Evolutionary conservation across 2,888 invertebrate species (phyloP).

Genomic region (Polydrusus pterygomalis): DNA sequence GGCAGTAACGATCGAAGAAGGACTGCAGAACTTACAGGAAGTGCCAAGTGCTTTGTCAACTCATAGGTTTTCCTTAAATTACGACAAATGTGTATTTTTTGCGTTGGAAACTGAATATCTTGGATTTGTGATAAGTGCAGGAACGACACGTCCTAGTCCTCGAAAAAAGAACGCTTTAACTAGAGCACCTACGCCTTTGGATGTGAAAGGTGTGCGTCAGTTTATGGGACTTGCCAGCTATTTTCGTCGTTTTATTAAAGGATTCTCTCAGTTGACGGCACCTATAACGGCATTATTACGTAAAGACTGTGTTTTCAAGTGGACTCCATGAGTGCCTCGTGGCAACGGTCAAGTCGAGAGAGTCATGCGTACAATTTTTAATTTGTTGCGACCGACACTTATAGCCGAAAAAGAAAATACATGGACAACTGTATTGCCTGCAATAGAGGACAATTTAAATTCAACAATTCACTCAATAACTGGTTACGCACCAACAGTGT

Average conservation of each 20-base stretch:
- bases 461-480: no score
- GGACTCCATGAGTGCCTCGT: no score
- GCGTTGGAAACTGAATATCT: slow-evolving; percentile 55
- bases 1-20: no score
- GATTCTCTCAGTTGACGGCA: slow-evolving; percentile 51
- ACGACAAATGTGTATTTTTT: slow-evolving; percentile 57
- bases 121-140: slow-evolving; percentile 51
- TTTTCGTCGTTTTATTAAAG: slow-evolving; percentile 21
- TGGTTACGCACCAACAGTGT: no score
- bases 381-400: no score
- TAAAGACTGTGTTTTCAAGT: slow-evolving; percentile 55
- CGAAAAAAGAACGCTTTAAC: slow-evolving; percentile 52
- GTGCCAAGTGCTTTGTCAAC: slow-evolving; percentile 41
- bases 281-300: slow-evolving; percentile 55
- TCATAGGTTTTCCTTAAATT: slow-evolving; percentile 54
- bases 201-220: slow-evolving; percentile 56
- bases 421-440: no score
- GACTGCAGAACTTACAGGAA: no score
- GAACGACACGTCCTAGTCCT: slow-evolving; percentile 49
- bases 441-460: no score
- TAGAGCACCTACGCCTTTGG: background rate
- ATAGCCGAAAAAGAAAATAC: no score
- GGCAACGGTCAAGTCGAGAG: no score
- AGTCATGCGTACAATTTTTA: no score
- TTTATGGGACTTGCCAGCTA: slow-evolving; percentile 50